phyloP scores from a whole-genome alignment of 2,113 vertebrate species.

The Alouatta palliata region DNA sequence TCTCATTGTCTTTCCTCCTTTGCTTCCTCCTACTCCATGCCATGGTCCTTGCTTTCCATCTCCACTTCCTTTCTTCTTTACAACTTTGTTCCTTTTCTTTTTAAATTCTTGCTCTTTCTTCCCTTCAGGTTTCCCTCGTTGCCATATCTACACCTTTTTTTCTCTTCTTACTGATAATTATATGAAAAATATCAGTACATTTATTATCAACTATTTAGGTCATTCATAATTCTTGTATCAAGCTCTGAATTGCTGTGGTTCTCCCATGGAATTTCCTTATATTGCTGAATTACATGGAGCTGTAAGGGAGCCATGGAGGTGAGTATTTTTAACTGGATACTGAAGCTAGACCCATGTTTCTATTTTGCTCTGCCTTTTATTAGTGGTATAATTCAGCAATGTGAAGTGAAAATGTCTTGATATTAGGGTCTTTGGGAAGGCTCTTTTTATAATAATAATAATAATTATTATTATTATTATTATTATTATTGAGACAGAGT shows the following conservation, averaged over 20 bases:
- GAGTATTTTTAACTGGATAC: neutral
- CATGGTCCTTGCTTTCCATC: neutral
- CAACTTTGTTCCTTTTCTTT: neutral
- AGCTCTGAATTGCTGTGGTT: too few relatives aligned
- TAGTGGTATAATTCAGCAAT: neutral
- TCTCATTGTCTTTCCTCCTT: neutral
- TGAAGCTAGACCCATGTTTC: accelerated
- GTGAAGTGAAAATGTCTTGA: neutral
- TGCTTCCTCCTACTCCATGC: neutral
- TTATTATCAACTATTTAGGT: neutral
- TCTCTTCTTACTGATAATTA: neutral
- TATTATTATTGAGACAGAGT: too few relatives aligned
- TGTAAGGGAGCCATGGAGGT: too few relatives aligned
- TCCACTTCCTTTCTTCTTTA: neutral
- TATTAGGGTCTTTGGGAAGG: neutral
- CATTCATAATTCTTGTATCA: too few relatives aligned
- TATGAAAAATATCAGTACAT: neutral
- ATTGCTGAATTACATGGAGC: too few relatives aligned
- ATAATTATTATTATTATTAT: too few relatives aligned
- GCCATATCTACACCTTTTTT: neutral
- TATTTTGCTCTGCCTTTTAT: neutral
- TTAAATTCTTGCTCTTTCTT: neutral
- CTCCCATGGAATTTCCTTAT: too few relatives aligned
- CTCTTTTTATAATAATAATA: too few relatives aligned
- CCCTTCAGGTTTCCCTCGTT: neutral